Conservation (phyloP, 2,113 vertebrate genomes). For the Serilophus lunatus region DNA sequence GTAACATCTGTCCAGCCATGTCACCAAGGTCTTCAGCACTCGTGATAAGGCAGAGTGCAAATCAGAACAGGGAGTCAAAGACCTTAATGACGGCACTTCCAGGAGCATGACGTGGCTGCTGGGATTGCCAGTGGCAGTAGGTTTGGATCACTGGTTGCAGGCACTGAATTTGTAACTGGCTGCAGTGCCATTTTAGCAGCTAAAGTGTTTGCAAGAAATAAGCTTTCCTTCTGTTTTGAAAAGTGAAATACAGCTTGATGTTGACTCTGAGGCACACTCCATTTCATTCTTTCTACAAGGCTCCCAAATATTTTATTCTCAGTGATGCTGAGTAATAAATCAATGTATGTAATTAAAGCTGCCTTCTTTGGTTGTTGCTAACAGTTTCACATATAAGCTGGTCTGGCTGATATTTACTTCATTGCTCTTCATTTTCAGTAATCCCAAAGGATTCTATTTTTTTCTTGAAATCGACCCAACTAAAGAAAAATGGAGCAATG, state of each 20-base stretch:
- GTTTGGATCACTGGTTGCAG: background rate
- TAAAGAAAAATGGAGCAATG: background rate
- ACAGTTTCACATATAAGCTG: background rate
- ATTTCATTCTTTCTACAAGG: background rate
- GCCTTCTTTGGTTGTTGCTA: background rate
- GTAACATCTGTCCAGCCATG: background rate
- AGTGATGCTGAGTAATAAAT: background rate
- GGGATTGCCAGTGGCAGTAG: background rate
- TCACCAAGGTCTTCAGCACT: background rate
- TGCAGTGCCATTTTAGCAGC: background rate
- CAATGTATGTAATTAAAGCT: background rate
- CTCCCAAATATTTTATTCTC: background rate
- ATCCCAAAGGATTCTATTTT: background rate
- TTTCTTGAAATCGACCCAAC: background rate
- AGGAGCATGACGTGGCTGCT: background rate
- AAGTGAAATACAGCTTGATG: background rate
- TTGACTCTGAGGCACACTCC: background rate
- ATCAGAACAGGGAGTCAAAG: constrained; percentile 3
- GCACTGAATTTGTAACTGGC: background rate
- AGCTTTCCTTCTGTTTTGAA: background rate
- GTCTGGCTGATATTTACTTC: background rate
- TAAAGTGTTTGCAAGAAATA: background rate
- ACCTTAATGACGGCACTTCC: background rate
- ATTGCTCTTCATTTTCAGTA: background rate
- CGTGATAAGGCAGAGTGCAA: background rate